A percentile compares a stretch with the other conserved stretches of the same genome.
phyloP scores from a whole-genome alignment of 2,888 invertebrate species.

The Flexamia atlantica region DNA sequence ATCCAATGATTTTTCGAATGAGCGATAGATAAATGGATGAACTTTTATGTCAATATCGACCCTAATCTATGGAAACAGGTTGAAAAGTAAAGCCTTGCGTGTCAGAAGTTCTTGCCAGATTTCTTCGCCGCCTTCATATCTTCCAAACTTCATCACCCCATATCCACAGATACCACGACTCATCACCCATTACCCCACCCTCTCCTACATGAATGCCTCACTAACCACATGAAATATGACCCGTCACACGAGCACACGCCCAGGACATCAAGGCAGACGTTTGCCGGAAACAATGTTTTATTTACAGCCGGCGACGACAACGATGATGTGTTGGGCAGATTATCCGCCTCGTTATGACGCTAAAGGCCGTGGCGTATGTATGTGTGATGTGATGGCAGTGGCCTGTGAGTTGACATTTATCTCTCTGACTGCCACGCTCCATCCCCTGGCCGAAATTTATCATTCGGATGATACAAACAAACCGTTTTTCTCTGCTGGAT shows the following conservation, averaged over 20 bases:
- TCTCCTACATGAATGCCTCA: neutral
- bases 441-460: neutral
- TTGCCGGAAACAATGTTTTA: conserved; percentile 54
- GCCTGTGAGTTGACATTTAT: conserved; percentile 5
- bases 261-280: neutral
- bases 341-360: conserved; percentile 22
- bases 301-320: conserved; percentile 32
- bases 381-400: neutral
- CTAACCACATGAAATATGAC: neutral
- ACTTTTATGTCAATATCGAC: no score
- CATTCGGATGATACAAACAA: neutral
- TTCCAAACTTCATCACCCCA: no score
- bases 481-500: neutral
- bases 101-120: no score
- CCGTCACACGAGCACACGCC: neutral
- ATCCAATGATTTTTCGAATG: no score
- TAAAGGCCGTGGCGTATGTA: conserved; percentile 30
- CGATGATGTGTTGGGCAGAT: conserved; percentile 13
- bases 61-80: no score
- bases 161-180: no score
- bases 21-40: no score
- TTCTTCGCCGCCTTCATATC: no score
- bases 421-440: neutral
- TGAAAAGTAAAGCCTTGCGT: no score
- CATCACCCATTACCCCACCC: neutral